These are phyloP conservation scores for Caenorhabditis sp. DNA, from an alignment of 2,888 invertebrate species.

Conservation along the genomic window DNA sequence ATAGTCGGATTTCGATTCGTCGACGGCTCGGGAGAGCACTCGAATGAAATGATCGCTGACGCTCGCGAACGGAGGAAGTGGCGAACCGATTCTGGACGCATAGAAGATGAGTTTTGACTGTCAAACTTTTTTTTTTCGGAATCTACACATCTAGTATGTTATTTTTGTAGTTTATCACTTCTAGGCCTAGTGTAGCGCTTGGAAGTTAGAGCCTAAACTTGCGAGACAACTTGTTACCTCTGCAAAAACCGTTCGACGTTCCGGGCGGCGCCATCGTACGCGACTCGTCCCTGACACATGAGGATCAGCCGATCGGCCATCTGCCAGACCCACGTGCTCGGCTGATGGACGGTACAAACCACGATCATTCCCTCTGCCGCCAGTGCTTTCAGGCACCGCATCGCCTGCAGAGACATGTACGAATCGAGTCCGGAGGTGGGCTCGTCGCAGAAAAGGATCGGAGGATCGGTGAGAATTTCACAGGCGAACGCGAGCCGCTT, in stretches of 20 bases:
- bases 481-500: constrained; percentile 94
- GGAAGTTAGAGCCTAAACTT: too few species aligned
- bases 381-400: constrained; percentile 16
- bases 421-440: constrained; percentile 69
- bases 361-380: constrained; percentile 87
- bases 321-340: constrained; percentile 89
- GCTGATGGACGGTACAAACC: constrained; percentile 93
- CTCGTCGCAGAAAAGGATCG: constrained; percentile 70
- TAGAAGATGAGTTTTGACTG: constrained; percentile 85
- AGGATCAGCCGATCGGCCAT: constrained; percentile 85
- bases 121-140: not conserved
- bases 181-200: too few species aligned
- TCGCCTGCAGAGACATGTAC: constrained; percentile 64
- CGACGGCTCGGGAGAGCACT: constrained; percentile 49
- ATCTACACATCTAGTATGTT: too few species aligned
- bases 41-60: constrained; percentile 78
- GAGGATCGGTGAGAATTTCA: constrained; percentile 81
- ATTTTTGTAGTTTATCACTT: too few species aligned
- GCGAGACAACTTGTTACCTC: too few species aligned
- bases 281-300: constrained; percentile 47
- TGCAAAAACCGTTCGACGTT: not conserved
- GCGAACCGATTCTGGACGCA: constrained; percentile 57
- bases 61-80: constrained; percentile 65
- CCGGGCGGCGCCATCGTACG: not conserved
- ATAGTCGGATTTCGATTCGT: constrained; percentile 10